Evolutionary conservation across 1,140 invertebrate species (phyloP), one percentile per base, ranked within the genome.

Genomic region (Rhopalosiphum maidis): DNA sequence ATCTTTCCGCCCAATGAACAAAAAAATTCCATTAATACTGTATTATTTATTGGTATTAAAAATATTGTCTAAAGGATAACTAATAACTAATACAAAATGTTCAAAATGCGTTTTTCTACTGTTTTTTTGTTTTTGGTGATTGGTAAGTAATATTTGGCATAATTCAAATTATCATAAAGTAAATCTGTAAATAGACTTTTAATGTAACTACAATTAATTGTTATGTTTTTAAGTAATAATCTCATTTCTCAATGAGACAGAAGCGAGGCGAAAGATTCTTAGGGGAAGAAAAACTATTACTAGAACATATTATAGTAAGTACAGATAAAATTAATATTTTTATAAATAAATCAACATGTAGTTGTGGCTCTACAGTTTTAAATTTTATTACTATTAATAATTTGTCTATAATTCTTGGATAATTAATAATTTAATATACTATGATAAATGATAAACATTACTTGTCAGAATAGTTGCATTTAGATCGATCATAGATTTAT

Each of bases 271-370:
- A 94, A 97, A 97, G 95, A 97, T 98, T 94, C 95, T 97, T 60
- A 95, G 96, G 94, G 97, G 97, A 92, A 95, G 97, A 94, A 97
- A 97, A 95, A 96, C 97, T 15, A 96, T 98, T 94, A 97, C 96
- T 0, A 96, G 97, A 83, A 96, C 96, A 94, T 97, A 97, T 94
- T 97, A 97, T 94, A 96, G 97, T 97, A 96, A 97, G 97, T 96
- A 88, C 43, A 22, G 0, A 15, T 23, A 60, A 77, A n/a, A 77
- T 18, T n/a, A n/a, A 68, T 15, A 77, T 77, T 77, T 15, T n/a
- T 35, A 2, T 35, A 5, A n/a, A 18, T n/a, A 18, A 77, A 77
- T 77, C 15, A 18, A 21, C 0, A n/a, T 18, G 60, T 18, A 77
- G 1, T 15, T n/a, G 15, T n/a, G 5, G 15, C 4, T 77, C 3